A percentile compares a stretch with the other conserved stretches of the same genome.
Evolutionary conservation across 2,888 invertebrate species (phyloP).

Genomic region (Platycheirus rosarum): DNA sequence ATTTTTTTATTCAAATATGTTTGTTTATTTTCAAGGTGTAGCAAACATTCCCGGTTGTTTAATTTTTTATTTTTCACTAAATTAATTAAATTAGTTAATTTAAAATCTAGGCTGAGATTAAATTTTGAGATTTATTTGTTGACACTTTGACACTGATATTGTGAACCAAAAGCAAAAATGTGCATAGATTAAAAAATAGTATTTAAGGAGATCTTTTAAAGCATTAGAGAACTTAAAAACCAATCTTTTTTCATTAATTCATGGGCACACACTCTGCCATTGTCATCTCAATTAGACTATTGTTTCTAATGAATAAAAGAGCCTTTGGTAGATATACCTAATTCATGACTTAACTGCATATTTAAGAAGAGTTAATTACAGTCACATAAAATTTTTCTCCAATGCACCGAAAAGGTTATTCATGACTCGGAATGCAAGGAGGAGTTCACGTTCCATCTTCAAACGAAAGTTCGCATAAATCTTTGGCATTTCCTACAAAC

Average conservation of each 20-base stretch:
- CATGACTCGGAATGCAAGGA: conserved; percentile 15
- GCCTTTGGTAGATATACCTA: neutral
- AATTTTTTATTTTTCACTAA: too few species aligned
- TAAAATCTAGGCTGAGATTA: too few species aligned
- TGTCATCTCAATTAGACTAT: neutral
- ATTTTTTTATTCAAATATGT: too few species aligned
- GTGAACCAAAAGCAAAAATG: too few species aligned
- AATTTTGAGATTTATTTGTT: too few species aligned
- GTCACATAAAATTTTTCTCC: conserved; percentile 7
- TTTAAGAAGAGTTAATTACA: conserved; percentile 7
- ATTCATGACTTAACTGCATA: neutral
- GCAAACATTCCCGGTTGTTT: too few species aligned
- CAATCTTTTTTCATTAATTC: neutral
- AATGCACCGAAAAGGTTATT: conserved; percentile 13
- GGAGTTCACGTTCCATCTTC: conserved; percentile 14
- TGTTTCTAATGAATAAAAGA: too few species aligned
- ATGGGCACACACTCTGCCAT: neutral
- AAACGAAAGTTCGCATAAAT: conserved; percentile 51
- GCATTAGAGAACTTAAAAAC: neutral
- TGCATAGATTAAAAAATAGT: neutral
- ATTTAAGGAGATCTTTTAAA: neutral
- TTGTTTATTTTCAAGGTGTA: too few species aligned
- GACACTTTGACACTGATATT: too few species aligned
- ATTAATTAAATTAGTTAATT: too few species aligned
- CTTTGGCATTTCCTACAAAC: conserved; percentile 6